Percentiles rank a stretch among this genome's conserved stretches.
Conservation (phyloP, 2,888 invertebrate species). For the Calliphora vomitoria region DNA sequence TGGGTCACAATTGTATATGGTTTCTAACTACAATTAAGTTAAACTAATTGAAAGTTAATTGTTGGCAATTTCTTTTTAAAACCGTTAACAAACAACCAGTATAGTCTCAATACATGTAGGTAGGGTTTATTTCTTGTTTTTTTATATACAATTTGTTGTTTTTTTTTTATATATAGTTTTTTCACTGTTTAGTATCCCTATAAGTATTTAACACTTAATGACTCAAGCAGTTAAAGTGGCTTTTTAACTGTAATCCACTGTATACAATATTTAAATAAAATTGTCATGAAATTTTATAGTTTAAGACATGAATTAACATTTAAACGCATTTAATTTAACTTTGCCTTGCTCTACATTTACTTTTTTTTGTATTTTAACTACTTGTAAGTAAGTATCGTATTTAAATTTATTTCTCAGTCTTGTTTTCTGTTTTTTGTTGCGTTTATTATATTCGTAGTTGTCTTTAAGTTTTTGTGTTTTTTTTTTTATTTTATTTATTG, state of each 20-base stretch:
- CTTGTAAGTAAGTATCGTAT: slow-evolving; percentile 1
- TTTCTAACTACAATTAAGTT: slow-evolving; percentile 60
- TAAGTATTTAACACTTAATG: slow-evolving; percentile 65
- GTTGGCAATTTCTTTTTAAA: slow-evolving; percentile 59
- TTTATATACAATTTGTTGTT: background rate
- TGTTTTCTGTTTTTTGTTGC: background rate
- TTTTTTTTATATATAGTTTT: background rate
- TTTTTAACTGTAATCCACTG: slow-evolving; percentile 11
- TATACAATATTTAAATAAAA: slow-evolving; percentile 49
- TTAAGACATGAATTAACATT: slow-evolving; percentile 50
- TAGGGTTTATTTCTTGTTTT: background rate
- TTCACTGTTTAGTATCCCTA: slow-evolving; percentile 30
- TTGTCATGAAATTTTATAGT: slow-evolving; percentile 50
- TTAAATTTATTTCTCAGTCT: background rate
- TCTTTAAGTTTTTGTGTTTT: background rate
- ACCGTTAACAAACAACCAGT: slow-evolving; percentile 21
- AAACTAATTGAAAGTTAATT: slow-evolving; percentile 73
- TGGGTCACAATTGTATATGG: slow-evolving; percentile 63
- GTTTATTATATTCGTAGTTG: background rate
- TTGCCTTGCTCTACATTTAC: slow-evolving; percentile 54
- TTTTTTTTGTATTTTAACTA: background rate
- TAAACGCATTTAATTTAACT: slow-evolving; percentile 46
- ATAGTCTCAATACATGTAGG: background rate
- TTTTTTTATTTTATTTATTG: slow-evolving; percentile 52
- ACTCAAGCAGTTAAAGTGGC: slow-evolving; percentile 56